These are phyloP conservation scores for Ormyrus labotus DNA, from an alignment of 2,888 invertebrate species.

Conservation along the genomic window DNA sequence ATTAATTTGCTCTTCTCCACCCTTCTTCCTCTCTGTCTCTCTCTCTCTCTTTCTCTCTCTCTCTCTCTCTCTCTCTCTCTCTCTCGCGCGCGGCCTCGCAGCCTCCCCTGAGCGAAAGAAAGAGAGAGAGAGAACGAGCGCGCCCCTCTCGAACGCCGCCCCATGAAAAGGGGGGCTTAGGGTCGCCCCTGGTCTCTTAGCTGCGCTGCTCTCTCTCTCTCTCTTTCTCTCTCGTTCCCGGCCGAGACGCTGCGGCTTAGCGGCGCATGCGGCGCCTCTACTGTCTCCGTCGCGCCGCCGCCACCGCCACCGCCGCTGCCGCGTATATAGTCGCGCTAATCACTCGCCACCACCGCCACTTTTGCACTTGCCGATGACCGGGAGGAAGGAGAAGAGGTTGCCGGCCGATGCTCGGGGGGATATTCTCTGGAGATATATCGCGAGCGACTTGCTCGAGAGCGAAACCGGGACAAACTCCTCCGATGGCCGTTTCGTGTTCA, in stretches of 20 bases:
- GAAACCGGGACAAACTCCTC: too few relatives aligned
- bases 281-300: neutral
- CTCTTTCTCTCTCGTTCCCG: slow-evolving; percentile 38
- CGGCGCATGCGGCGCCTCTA: slow-evolving; percentile 5
- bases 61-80: too few relatives aligned
- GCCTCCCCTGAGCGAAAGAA: slow-evolving; percentile 20
- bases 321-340: neutral
- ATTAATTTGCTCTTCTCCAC: slow-evolving; percentile 74
- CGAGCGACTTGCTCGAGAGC: neutral
- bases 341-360: neutral
- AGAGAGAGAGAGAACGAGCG: slow-evolving; percentile 43
- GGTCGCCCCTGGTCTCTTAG: slow-evolving; percentile 27
- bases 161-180: slow-evolving; percentile 49
- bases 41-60: neutral
- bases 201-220: slow-evolving; percentile 2
- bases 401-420: neutral
- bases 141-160: slow-evolving; percentile 55
- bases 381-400: neutral
- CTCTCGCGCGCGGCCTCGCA: too few relatives aligned
- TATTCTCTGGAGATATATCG: neutral
- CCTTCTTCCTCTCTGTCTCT: slow-evolving; percentile 58
- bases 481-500: too few relatives aligned
- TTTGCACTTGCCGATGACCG: neutral
- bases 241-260: neutral
- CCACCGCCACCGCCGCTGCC: too few relatives aligned